Evolutionary conservation across 2,113 vertebrate species (phyloP).

Genomic region (Trichomycterus rosablanca): DNA sequence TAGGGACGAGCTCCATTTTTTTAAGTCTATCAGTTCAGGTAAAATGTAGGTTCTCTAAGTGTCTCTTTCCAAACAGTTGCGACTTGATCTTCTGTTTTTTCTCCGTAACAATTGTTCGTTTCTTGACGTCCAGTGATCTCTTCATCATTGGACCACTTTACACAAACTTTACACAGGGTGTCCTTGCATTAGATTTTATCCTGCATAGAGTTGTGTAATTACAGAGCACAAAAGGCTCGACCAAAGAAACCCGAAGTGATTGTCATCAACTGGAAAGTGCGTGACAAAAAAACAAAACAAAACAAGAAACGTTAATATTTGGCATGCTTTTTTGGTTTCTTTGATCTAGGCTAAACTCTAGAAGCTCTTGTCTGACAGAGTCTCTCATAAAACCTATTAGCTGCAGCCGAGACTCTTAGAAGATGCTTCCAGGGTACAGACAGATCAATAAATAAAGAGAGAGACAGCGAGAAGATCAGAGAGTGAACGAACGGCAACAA

Average conservation of each 20-base stretch:
- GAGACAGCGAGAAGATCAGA: background rate
- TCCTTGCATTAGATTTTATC: conserved; percentile 38
- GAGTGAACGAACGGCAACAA: too few species aligned
- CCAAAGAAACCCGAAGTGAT: conserved; percentile 27
- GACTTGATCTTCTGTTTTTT: conserved; percentile 52
- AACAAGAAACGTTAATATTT: conserved; percentile 32
- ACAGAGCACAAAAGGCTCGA: conserved; percentile 18
- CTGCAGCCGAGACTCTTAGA: conserved; percentile 51
- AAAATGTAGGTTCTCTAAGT: conserved; percentile 54
- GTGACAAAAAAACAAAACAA: conserved; percentile 33
- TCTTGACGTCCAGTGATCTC: conserved; percentile 37
- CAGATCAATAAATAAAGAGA: conserved; percentile 22
- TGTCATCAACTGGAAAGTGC: conserved; percentile 13
- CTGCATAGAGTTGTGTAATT: conserved; percentile 44
- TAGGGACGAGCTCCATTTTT: conserved; percentile 86
- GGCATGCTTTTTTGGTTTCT: conserved; percentile 25
- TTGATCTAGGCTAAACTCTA: too few species aligned
- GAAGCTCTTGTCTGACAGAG: conserved; percentile 54
- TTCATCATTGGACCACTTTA: conserved; percentile 42
- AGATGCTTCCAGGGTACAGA: conserved; percentile 39
- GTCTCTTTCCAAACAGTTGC: conserved; percentile 47
- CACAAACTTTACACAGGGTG: conserved; percentile 19
- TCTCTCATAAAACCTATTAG: conserved; percentile 68
- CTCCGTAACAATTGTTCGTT: conserved; percentile 41
- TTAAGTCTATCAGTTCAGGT: conserved; percentile 39